Evolutionary conservation across 2,113 vertebrate species (phyloP).

Genomic region (Heterochromis multidens): DNA sequence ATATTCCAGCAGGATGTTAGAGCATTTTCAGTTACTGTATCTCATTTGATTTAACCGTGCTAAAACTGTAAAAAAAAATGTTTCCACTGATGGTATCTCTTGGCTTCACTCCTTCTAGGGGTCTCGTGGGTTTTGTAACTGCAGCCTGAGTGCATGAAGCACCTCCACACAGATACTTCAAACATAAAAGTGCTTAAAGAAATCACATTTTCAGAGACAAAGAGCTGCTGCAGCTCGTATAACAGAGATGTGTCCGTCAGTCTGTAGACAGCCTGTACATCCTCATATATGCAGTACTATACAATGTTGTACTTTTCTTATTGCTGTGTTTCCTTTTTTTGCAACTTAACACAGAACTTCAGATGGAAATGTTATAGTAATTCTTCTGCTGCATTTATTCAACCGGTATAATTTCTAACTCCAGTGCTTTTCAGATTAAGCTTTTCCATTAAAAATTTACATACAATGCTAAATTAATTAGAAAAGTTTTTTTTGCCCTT

Average conservation of each 20-base stretch:
- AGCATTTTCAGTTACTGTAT: neutral
- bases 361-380: too few relatives aligned
- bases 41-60: slow-evolving; percentile 42
- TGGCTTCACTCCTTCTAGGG: neutral
- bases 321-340: neutral
- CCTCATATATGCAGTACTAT: neutral
- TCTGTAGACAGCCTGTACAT: neutral
- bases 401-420: neutral
- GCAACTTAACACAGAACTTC: neutral
- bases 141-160: slow-evolving; percentile 33
- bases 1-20: neutral
- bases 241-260: neutral
- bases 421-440: neutral
- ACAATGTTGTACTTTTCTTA: neutral
- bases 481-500: neutral
- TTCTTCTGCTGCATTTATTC: neutral
- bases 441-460: neutral
- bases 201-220: slow-evolving; percentile 39
- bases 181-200: slow-evolving; percentile 19
- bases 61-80: slow-evolving; percentile 14
- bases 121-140: slow-evolving; percentile 6
- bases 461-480: neutral
- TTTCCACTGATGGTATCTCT: slow-evolving; percentile 6
- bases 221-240: neutral
- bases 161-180: neutral